phyloP scores from a whole-genome alignment of 2,113 vertebrate species.

The Holacanthus passer region DNA sequence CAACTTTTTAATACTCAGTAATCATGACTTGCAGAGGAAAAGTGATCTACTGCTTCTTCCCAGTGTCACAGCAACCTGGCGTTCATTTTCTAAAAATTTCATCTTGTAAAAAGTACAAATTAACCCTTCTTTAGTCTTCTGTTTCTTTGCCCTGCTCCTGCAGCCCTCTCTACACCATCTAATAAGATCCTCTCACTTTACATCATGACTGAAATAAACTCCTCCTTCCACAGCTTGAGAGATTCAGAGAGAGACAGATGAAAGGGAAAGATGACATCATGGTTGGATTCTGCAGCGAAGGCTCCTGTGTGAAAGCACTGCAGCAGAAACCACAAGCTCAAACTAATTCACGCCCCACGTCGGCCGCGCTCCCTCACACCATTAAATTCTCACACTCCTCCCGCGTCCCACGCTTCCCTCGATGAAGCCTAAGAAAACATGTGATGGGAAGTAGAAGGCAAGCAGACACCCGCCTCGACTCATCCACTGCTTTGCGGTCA shows the following conservation, averaged over 20 bases:
- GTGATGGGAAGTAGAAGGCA: conserved; percentile 29
- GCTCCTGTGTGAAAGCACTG: conserved; percentile 71
- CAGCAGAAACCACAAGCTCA: conserved; percentile 55
- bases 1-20: background rate
- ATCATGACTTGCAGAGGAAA: background rate
- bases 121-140: background rate
- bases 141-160: background rate
- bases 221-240: conserved; percentile 41
- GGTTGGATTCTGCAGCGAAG: conserved; percentile 66
- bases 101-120: background rate
- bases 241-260: conserved; percentile 58
- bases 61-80: background rate
- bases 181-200: conserved; percentile 44
- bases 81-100: conserved; percentile 1
- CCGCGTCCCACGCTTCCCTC: conserved; percentile 25
- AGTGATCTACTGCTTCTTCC: conserved; percentile 3
- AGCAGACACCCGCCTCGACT: conserved; percentile 40
- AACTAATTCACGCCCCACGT: conserved; percentile 59
- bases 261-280: conserved; percentile 76
- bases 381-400: conserved; percentile 71
- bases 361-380: conserved; percentile 45
- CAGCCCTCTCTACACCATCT: background rate
- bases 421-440: conserved; percentile 21
- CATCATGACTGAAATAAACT: conserved; percentile 36
- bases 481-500: background rate